These are phyloP conservation scores for Drosophila flavopinicola DNA, from an alignment of 2,888 invertebrate species.

Conservation along the genomic window DNA sequence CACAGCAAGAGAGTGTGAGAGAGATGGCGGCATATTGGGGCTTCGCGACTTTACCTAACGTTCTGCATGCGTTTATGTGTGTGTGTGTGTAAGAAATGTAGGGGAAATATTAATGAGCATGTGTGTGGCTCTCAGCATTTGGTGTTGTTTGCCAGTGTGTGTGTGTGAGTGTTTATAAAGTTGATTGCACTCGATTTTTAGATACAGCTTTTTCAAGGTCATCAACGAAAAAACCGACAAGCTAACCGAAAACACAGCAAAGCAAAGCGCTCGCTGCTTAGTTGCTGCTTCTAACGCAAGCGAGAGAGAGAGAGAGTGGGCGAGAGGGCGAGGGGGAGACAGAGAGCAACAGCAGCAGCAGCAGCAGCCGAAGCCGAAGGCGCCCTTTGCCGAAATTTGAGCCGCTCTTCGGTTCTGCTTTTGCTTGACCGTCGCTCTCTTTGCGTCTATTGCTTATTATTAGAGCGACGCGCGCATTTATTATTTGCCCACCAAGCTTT, in stretches of 20 bases:
- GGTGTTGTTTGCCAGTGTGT: constrained; percentile 24
- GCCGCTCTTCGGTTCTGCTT: constrained; percentile 39
- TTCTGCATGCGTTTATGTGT: constrained; percentile 30
- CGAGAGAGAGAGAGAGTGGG: background rate
- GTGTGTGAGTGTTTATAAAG: constrained; percentile 73
- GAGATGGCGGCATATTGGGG: constrained; percentile 41
- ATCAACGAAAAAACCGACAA: constrained; percentile 78
- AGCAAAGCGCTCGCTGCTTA: constrained; percentile 53
- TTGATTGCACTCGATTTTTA: constrained; percentile 84
- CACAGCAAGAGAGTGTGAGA: constrained; percentile 19
- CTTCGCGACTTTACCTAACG: constrained; percentile 73
- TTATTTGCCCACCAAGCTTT: constrained; percentile 53
- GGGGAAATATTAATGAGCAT: constrained; percentile 67
- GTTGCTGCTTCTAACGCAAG: constrained; percentile 54
- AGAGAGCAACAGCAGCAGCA: background rate
- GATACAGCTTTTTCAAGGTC: constrained; percentile 85
- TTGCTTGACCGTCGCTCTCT: constrained; percentile 20
- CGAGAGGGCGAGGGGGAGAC: no score
- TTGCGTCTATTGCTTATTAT: constrained; percentile 15
- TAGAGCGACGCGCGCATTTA: constrained; percentile 38
- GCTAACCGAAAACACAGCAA: constrained; percentile 62
- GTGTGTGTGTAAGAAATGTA: constrained; percentile 56
- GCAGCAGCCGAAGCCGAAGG: background rate
- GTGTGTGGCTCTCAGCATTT: constrained; percentile 49
- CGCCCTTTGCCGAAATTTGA: constrained; percentile 46